Percentiles rank a stretch among this genome's conserved stretches.
Evolutionary conservation across 2,797 vertebrate species (phyloP).

Genomic region (Chrosomus eos): DNA sequence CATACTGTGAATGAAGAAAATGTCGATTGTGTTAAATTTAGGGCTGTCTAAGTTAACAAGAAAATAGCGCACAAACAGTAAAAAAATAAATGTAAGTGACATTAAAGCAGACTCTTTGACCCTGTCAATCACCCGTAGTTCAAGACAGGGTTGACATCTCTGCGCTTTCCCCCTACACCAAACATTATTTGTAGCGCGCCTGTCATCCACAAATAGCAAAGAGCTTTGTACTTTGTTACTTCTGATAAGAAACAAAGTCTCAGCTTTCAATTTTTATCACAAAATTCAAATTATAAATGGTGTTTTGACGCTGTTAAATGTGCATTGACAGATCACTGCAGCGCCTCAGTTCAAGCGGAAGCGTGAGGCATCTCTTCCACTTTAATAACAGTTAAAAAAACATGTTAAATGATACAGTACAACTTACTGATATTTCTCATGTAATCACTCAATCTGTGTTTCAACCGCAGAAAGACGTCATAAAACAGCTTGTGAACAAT

Average conservation of each 20-base stretch:
- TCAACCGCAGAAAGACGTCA: no score
- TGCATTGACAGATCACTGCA: no score
- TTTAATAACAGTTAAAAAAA: no score
- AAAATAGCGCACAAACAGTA: background rate
- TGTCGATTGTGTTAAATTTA: background rate
- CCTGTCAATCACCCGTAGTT: background rate
- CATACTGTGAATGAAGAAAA: background rate
- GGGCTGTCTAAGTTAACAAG: background rate
- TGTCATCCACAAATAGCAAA: background rate
- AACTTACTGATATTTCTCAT: no score
- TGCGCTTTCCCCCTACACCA: background rate
- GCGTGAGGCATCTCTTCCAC: no score
- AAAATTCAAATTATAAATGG: background rate
- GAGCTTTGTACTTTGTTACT: background rate
- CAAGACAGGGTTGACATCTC: background rate
- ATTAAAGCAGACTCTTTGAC: background rate
- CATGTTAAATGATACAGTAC: background rate
- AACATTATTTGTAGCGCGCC: background rate
- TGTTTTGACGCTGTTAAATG: no score
- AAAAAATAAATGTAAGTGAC: background rate
- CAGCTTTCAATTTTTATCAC: background rate
- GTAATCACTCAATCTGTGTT: no score
- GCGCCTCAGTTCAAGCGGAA: no score
- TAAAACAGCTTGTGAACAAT: no score
- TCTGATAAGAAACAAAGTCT: background rate